Base-by-base conservation (phyloP, 2,113 vertebrate genomes). In the Romanogobio albipinnatus region DNA sequence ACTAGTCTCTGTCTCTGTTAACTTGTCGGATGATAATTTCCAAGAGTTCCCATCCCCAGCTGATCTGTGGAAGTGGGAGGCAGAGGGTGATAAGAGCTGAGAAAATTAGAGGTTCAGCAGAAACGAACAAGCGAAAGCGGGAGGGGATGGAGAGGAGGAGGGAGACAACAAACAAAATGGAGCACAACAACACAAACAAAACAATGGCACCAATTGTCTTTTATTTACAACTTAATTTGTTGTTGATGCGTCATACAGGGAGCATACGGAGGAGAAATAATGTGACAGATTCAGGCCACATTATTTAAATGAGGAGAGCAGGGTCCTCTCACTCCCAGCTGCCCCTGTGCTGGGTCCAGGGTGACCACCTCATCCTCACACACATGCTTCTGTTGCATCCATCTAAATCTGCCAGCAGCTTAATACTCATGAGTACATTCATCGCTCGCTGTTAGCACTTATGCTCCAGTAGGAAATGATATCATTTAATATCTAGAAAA, bases 261-360 rank as follows among this genome's bases (percentile, higher is more conserved):
- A 96, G 95, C 97, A 97, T 98, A 97, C 95, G 96, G 97, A 96
- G 77, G 92, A 94, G 96, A 94, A 92, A 96, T 95, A 95, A 95
- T 95, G 93, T 96, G 96, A 96, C 95, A 96, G 97, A 99, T 98
- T 97, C 96, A 97, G 97, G 97, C 95, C 97, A 96, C 96, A 96
- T 96, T 97, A 98, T 99, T 98, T 96, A 98, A 98, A 98, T 98
- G 96, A 99, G 96, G 95, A 94, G 91, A 92, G 95, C 94, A 96
- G 95, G 95, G 95, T 94, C 94, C 93, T 96, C 94, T 76, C 91
- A 93, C 92, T 91, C 93, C 94, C 96, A 96, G 96, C 95, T 96
- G 95, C 94, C 92, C 94, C 92, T 84, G 95, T 93, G 95, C 94
- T 93, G 93, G 95, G 93, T 95, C 95, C 94, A 89, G n/a, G 93